Evolutionary conservation across 2,113 vertebrate species (phyloP).

Genomic region (Pelusios castaneus): DNA sequence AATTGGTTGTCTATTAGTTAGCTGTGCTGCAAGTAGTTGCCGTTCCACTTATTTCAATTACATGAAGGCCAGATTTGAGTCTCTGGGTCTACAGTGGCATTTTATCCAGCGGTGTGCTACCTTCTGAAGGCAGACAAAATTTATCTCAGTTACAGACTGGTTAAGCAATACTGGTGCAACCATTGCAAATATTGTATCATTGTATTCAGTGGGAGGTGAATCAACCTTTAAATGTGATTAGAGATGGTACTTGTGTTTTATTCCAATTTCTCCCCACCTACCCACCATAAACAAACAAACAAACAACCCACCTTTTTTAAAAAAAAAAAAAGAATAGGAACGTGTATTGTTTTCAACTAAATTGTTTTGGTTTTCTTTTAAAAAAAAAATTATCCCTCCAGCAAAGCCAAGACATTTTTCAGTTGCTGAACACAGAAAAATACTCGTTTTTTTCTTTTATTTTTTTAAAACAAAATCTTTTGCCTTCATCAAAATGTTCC

Average conservation of each 20-base stretch:
- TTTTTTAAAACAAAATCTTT: neutral
- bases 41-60: rapidly evolving
- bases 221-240: neutral
- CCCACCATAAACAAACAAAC: no score
- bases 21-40: neutral
- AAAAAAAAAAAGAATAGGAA: no score
- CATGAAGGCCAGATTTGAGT: neutral
- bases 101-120: neutral
- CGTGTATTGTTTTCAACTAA: neutral
- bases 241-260: neutral
- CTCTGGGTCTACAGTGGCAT: neutral
- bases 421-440: neutral
- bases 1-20: neutral
- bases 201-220: neutral
- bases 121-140: rapidly evolving
- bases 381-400: neutral
- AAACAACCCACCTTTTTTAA: neutral
- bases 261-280: neutral
- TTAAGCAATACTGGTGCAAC: rapidly evolving
- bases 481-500: neutral
- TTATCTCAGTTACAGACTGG: neutral
- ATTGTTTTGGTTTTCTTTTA: neutral
- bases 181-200: neutral
- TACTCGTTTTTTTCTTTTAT: neutral
- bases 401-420: neutral